These are phyloP conservation scores for Apogon talboti DNA, from an alignment of 2,797 vertebrate species.

Conservation along the genomic window DNA sequence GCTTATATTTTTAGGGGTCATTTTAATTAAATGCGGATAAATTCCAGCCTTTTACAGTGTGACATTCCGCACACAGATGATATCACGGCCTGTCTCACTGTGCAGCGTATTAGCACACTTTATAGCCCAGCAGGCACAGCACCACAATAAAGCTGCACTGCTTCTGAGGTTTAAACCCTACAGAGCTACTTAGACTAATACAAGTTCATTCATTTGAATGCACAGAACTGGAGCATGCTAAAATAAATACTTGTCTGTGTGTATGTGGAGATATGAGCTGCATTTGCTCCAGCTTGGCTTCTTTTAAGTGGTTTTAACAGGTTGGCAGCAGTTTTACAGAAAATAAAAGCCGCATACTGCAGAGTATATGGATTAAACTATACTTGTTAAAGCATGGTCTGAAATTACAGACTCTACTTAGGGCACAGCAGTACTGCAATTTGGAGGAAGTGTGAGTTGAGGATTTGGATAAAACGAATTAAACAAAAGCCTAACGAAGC, in stretches of 20 bases:
- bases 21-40: slow-evolving; percentile 35
- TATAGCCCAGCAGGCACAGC: slow-evolving; percentile 25
- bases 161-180: slow-evolving; percentile 52
- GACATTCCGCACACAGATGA: slow-evolving; percentile 26
- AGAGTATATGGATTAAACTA: slow-evolving; percentile 38
- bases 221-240: slow-evolving; percentile 38
- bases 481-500: too few species aligned
- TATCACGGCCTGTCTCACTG: slow-evolving; percentile 27
- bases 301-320: slow-evolving; percentile 47
- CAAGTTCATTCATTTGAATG: slow-evolving; percentile 44
- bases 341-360: slow-evolving; percentile 25
- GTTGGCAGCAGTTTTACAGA: slow-evolving; percentile 37
- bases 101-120: slow-evolving; percentile 36
- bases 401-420: background rate
- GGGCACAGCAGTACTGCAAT: background rate
- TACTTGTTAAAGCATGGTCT: slow-evolving; percentile 6
- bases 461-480: background rate
- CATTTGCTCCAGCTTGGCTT: slow-evolving; percentile 39
- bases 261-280: slow-evolving; percentile 37
- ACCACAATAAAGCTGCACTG: slow-evolving; percentile 40
- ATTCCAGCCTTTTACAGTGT: slow-evolving; percentile 10
- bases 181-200: slow-evolving; percentile 61
- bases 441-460: background rate
- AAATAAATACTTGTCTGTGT: slow-evolving; percentile 35
- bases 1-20: slow-evolving; percentile 5